Conservation (phyloP, 2,888 invertebrate genomes). For the Orchesellides sinensis region DNA sequence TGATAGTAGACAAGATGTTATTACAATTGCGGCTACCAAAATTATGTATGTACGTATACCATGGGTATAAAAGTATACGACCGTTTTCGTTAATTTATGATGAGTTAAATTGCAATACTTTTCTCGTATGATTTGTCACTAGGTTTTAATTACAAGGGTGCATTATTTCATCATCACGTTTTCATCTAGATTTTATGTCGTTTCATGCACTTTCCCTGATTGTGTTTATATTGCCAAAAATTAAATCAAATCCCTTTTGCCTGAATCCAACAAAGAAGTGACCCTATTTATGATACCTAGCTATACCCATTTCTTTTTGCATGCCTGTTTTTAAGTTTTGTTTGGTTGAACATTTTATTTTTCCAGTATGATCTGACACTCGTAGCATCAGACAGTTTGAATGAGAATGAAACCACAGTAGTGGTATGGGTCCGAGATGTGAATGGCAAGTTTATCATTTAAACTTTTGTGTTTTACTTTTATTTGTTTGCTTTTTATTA, state of each 20-base stretch:
- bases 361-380: constrained; percentile 86
- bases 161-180: no score
- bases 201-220: no score
- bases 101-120: background rate
- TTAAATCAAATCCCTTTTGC: no score
- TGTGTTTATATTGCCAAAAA: no score
- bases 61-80: background rate
- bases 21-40: no score
- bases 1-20: no score
- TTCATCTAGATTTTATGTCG: no score
- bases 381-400: constrained; percentile 93
- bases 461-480: background rate
- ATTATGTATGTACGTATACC: no score
- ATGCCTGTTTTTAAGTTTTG: constrained; percentile 47
- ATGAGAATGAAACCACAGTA: constrained; percentile 91
- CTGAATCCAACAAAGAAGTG: no score
- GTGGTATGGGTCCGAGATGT: constrained; percentile 82
- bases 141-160: background rate
- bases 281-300: constrained; percentile 44
- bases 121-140: background rate
- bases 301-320: constrained; percentile 2
- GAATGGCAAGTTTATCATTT: constrained; percentile 58
- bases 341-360: constrained; percentile 60
- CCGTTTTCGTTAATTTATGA: background rate
- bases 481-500: constrained; percentile 26